phyloP scores from a whole-genome alignment of 1,140 invertebrate species.

The Pseudomyrmex concolor region DNA sequence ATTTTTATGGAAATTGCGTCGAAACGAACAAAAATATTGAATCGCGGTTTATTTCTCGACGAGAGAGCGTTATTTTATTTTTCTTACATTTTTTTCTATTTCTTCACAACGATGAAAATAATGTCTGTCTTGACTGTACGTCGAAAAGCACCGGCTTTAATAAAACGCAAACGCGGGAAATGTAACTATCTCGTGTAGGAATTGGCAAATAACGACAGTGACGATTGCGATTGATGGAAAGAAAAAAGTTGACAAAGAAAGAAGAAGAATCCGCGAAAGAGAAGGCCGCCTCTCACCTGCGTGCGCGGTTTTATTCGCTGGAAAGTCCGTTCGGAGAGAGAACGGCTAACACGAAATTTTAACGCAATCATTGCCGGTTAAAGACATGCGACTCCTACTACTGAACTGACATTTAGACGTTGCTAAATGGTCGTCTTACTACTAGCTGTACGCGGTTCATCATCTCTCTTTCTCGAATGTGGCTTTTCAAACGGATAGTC shows the following conservation, averaged over 20 bases:
- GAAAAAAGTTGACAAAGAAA: background rate
- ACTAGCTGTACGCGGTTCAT: constrained; percentile 4
- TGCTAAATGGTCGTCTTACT: constrained; percentile 48
- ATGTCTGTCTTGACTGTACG: background rate
- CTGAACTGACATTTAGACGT: constrained; percentile 53
- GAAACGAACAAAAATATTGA: background rate
- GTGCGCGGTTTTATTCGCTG: background rate
- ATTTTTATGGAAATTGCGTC: no score
- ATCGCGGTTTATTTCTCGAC: background rate
- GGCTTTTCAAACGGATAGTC: background rate
- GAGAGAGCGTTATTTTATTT: background rate
- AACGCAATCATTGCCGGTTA: background rate
- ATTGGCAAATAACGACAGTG: constrained; percentile 2
- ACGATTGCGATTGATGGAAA: constrained; percentile 7
- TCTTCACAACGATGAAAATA: background rate
- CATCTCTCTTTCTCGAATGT: background rate
- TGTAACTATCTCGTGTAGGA: constrained; percentile 13
- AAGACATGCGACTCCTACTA: constrained; percentile 8
- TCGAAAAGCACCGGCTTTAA: background rate
- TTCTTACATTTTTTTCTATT: background rate
- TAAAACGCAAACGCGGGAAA: background rate
- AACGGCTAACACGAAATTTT: constrained; percentile 30
- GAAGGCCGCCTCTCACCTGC: constrained; percentile 15
- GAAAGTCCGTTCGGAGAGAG: background rate
- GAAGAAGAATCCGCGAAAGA: background rate